Conservation (phyloP, 2,888 invertebrate species). For the Globia sparganii region DNA sequence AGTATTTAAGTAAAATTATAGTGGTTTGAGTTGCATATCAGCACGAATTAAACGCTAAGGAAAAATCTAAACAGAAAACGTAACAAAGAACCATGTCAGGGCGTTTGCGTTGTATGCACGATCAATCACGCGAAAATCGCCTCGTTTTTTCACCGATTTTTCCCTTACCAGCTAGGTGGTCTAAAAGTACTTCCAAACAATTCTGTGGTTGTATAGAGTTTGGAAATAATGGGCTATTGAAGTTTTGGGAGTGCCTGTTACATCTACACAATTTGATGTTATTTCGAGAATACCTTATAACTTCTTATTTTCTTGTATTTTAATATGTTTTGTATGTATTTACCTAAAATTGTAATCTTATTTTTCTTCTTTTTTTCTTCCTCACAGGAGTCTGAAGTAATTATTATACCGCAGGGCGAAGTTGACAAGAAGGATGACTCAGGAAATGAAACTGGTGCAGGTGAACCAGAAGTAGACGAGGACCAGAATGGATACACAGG, state of each 20-base stretch:
- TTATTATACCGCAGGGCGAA: conserved; percentile 87
- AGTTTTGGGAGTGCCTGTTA: not conserved
- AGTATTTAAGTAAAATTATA: not conserved
- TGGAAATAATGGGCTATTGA: not conserved
- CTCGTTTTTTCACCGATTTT: not conserved
- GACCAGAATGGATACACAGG: conserved; percentile 92
- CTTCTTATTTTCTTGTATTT: not conserved
- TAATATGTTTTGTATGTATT: conserved; percentile 28
- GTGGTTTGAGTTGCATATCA: not conserved
- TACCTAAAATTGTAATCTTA: conserved; percentile 27
- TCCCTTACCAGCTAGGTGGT: not conserved
- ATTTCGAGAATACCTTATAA: not conserved
- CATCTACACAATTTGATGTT: not conserved
- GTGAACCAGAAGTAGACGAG: conserved; percentile 94
- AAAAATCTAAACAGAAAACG: not conserved
- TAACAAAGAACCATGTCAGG: not conserved
- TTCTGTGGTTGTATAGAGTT: conserved; percentile 1
- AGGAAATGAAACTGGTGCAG: conserved; percentile 96
- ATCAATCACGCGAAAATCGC: not conserved
- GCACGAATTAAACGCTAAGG: not conserved
- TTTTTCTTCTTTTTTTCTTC: conserved; percentile 56
- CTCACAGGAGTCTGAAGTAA: conserved; percentile 65
- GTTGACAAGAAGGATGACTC: conserved; percentile 97
- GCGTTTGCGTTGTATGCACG: not conserved
- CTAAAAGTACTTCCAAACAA: conserved; percentile 6